Evolutionary conservation across 1,140 invertebrate species (phyloP).

Genomic region (Melanaphis sacchari): DNA sequence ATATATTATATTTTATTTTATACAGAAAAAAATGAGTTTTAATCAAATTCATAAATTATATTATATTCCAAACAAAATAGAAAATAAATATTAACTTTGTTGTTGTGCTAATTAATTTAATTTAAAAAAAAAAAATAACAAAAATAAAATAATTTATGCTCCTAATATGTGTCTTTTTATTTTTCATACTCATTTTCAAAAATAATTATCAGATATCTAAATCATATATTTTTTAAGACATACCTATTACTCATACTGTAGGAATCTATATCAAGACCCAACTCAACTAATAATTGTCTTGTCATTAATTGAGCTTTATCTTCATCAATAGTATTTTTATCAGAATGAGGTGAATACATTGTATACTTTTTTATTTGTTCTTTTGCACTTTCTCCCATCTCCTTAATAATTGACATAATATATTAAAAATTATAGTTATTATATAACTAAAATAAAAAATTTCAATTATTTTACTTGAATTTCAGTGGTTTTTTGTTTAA

Average conservation of each 20-base stretch:
- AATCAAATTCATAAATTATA: neutral
- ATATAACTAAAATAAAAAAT: neutral
- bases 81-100: neutral
- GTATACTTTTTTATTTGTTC: slow-evolving; percentile 60
- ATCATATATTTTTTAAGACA: neutral
- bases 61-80: neutral
- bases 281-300: slow-evolving; percentile 56
- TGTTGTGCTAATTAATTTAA: too few species aligned
- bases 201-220: neutral
- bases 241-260: slow-evolving; percentile 61
- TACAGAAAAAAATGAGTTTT: neutral
- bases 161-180: neutral
- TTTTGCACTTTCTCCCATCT: slow-evolving; percentile 61
- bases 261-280: slow-evolving; percentile 61
- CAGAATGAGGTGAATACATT: slow-evolving; percentile 59
- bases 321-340: slow-evolving; percentile 57
- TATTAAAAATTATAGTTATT: neutral
- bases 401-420: slow-evolving; percentile 59
- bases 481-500: slow-evolving; percentile 67
- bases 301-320: slow-evolving; percentile 56
- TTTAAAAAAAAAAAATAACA: too few species aligned
- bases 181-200: neutral
- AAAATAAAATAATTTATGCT: neutral
- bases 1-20: neutral
- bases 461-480: slow-evolving; percentile 63